Percentiles rank a stretch among this genome's conserved stretches.
These are phyloP conservation scores for Drosophila jambulina DNA, from an alignment of 1,140 invertebrate genomes.

Conservation along the genomic window DNA sequence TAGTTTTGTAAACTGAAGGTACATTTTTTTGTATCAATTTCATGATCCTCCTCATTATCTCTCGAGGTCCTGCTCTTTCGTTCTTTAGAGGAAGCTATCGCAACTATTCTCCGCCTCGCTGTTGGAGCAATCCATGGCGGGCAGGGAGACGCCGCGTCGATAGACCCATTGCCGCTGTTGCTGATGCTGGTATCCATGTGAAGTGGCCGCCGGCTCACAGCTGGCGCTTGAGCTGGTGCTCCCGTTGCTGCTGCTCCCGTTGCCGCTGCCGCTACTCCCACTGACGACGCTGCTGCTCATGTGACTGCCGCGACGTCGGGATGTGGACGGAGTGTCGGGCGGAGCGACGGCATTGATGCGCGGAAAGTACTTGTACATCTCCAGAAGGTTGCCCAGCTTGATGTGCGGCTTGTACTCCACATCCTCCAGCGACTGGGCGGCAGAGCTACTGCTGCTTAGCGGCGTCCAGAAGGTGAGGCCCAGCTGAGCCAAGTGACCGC, in stretches of 20 bases:
- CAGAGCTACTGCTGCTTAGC: slow-evolving; percentile 72
- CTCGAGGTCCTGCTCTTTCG: neutral
- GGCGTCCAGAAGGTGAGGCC: slow-evolving; percentile 93
- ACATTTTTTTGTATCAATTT: slow-evolving; percentile 61
- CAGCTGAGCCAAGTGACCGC: slow-evolving; percentile 90
- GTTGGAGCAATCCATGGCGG: slow-evolving; percentile 77
- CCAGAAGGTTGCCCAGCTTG: slow-evolving; percentile 71
- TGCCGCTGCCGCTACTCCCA: slow-evolving; percentile 6
- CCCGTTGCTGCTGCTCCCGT: slow-evolving; percentile 1
- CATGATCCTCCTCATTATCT: slow-evolving; percentile 10
- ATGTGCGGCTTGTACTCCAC: slow-evolving; percentile 71
- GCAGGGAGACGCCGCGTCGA: slow-evolving; percentile 72
- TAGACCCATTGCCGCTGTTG: slow-evolving; percentile 44
- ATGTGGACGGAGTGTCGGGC: slow-evolving; percentile 14
- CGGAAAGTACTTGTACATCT: slow-evolving; percentile 81
- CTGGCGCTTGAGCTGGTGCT: slow-evolving; percentile 14
- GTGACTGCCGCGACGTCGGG: slow-evolving; percentile 66
- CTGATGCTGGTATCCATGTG: slow-evolving; percentile 6
- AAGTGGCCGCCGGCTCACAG: slow-evolving; percentile 4
- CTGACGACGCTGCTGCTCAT: slow-evolving; percentile 38
- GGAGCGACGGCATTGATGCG: slow-evolving; percentile 43
- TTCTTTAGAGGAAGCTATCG: slow-evolving; percentile 71
- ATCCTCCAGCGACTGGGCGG: slow-evolving; percentile 62
- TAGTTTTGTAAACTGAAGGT: slow-evolving; percentile 82
- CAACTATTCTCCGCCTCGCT: slow-evolving; percentile 83